A percentile compares a stretch with the other conserved stretches of the same genome.
phyloP scores from a whole-genome alignment of 2,113 vertebrate genomes.

The Myodes glareolus region DNA sequence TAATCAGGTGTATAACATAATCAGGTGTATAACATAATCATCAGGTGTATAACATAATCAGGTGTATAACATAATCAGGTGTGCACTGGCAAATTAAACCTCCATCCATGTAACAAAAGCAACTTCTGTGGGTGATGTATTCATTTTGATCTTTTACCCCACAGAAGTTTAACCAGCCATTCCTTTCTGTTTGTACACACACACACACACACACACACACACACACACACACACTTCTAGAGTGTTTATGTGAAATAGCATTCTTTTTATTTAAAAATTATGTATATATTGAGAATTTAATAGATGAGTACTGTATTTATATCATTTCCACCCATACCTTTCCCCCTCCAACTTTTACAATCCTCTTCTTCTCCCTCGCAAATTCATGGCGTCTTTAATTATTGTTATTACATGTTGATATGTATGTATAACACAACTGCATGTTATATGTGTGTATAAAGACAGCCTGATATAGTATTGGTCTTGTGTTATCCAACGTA shows the following conservation, averaged over 20 bases:
- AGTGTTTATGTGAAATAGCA: neutral
- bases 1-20: neutral
- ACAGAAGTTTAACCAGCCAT: neutral
- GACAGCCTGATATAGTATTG: too few relatives aligned
- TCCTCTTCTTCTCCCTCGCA: neutral
- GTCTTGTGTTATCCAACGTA: neutral
- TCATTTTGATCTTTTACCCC: neutral
- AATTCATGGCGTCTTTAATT: neutral
- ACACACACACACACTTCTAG: neutral
- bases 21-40: neutral
- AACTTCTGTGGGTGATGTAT: neutral
- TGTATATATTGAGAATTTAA: neutral
- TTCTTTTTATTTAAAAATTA: neutral
- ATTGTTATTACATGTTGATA: neutral
- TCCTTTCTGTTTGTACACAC: neutral
- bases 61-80: neutral
- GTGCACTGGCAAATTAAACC: neutral
- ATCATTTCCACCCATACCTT: neutral
- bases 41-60: neutral
- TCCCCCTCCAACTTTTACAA: neutral
- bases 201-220: neutral
- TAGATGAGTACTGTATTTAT: neutral
- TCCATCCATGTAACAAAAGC: neutral
- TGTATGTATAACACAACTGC: neutral
- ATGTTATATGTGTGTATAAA: neutral